Conservation (phyloP, 2,888 invertebrate species). For the Chrysomela aeneicollis region DNA sequence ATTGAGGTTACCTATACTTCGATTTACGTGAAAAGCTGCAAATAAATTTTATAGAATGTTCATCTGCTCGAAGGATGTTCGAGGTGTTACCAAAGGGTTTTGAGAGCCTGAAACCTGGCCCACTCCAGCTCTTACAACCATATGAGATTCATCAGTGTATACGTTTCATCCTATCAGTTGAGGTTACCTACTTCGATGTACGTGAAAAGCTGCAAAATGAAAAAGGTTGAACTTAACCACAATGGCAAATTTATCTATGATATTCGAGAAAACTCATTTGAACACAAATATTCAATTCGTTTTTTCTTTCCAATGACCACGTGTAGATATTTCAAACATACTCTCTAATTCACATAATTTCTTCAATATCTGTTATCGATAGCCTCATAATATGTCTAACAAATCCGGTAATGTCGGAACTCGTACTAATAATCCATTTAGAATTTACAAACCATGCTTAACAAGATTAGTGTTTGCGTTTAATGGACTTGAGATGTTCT, state of each 20-base stretch:
- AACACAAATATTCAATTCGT: not conserved
- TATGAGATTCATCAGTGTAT: no score
- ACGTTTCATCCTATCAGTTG: no score
- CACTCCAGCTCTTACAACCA: no score
- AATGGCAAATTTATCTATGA: not conserved
- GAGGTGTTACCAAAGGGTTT: no score
- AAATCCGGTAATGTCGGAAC: conserved; percentile 4
- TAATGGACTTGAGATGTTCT: conserved; percentile 20
- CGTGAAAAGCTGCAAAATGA: no score
- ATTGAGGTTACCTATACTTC: no score
- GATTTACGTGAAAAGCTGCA: no score
- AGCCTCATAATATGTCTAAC: not conserved
- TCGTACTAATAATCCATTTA: conserved; percentile 8
- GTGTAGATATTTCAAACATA: not conserved
- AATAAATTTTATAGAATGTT: no score
- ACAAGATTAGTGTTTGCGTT: conserved; percentile 1
- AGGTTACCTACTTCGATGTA: no score
- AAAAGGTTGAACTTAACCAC: not conserved
- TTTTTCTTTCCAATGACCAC: not conserved
- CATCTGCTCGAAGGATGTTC: no score
- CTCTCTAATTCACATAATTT: conserved; percentile 14
- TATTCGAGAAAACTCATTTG: not conserved
- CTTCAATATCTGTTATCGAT: conserved; percentile 2
- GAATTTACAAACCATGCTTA: conserved; percentile 6
- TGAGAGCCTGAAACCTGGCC: no score